Base-by-base conservation (phyloP, 2,888 invertebrate species). In the Automeris io region DNA sequence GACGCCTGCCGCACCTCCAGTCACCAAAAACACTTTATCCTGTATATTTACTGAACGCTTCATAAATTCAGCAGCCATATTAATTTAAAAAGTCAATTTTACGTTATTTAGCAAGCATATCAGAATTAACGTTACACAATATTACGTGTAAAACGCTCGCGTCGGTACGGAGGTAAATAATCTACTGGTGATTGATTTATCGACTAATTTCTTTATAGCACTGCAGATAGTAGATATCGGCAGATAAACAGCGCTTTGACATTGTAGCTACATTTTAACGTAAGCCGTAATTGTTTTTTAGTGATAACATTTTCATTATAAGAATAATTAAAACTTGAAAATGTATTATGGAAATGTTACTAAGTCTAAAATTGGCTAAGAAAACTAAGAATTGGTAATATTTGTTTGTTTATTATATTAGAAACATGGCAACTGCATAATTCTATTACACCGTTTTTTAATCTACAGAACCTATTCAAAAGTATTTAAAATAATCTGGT, bases 1-100 rank as follows among this genome's bases (percentile, higher is more conserved):
- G 0, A 83, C 65, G 0, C 83, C 82, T 0, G 69, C 76, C 0
- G 82, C 82, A 0, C 82, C 83, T 1, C 83, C 83, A 0, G 80
- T 81, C 45, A 83, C 81, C 37, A 83, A 50, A 48, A 75, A 63
- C 54, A 83, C 79, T 67, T 80, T 82, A 12, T 73, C 70, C 11
- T 75, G 61, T 29, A 75, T 49, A 62, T 54, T 43, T 11, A 50
- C 39, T 2, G 51, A 49, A 18, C 51, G 50, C 43, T 54, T 57
- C 36, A 54, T 54, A 35, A 55, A 45, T 33, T 35, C 41, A 12
- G 44, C 49, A 8, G 58, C 59, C 63, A 63, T 51, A 48, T 44
- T 40, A 32, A 46, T 39, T 37, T 29, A n/a, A n/a, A 29, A 29
- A 25, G 23, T 7, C 7, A 41, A 5, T 33, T 18, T 12, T 25